A percentile compares a stretch with the other conserved stretches of the same genome.
Evolutionary conservation across 2,113 vertebrate species (phyloP).

Genomic region (Peromyscus polionotus): DNA sequence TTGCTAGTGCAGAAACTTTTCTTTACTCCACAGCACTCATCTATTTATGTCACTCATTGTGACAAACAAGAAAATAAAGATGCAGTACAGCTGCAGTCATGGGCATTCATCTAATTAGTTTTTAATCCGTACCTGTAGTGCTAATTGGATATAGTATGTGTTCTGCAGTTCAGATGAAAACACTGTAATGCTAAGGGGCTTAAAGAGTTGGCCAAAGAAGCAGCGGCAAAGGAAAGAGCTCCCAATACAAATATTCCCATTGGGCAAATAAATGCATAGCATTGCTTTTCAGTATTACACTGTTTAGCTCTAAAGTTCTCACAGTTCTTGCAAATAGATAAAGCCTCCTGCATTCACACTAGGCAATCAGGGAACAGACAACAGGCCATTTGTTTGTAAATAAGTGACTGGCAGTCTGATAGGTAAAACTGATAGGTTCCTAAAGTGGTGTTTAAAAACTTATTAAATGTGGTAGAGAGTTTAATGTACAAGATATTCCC

Average conservation of each 20-base stretch:
- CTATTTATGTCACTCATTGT: constrained; percentile 19
- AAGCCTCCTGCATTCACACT: constrained; percentile 6
- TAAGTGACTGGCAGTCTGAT: constrained; percentile 47
- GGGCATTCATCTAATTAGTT: constrained; percentile 37
- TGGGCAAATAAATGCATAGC: not conserved
- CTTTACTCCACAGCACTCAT: not conserved
- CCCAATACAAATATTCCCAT: constrained; percentile 1
- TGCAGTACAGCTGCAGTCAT: not conserved
- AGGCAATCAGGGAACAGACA: not conserved
- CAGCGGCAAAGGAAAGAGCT: not conserved
- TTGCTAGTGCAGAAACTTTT: not conserved
- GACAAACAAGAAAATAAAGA: constrained; percentile 53
- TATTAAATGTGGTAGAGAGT: constrained; percentile 49
- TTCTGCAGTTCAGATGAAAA: constrained; percentile 35
- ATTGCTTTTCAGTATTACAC: not conserved
- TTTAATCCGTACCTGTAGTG: constrained; percentile 35
- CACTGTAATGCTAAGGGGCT: constrained; percentile 41
- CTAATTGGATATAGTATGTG: not conserved
- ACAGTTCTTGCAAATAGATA: constrained; percentile 39
- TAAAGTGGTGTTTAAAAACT: constrained; percentile 34
- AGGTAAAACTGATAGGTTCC: constrained; percentile 55
- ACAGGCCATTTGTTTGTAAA: constrained; percentile 11
- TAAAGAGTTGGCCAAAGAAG: constrained; percentile 49
- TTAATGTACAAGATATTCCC: constrained; percentile 52
- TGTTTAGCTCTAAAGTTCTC: constrained; percentile 48